These are phyloP conservation scores for Acomys russatus DNA, from an alignment of 2,797 vertebrate species.

Conservation along the genomic window DNA sequence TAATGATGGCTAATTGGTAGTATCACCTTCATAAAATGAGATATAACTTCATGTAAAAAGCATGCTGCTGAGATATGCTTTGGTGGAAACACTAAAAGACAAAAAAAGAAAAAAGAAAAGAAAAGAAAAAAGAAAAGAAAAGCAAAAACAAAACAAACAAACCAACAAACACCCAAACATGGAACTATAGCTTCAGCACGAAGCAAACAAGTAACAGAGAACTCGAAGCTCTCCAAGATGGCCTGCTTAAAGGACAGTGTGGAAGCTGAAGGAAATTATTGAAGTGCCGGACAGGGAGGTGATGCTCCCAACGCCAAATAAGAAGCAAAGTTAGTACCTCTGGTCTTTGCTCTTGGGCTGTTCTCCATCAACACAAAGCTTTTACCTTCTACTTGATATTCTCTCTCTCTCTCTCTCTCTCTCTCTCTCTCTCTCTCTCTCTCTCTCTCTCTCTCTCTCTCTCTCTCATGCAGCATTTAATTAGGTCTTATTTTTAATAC, in stretches of 20 bases:
- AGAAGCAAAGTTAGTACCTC: neutral
- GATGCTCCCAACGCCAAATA: neutral
- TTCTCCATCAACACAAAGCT: neutral
- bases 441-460: neutral
- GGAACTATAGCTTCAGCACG: neutral
- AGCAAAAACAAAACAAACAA: no score
- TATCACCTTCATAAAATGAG: constrained; percentile 20
- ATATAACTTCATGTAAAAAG: neutral
- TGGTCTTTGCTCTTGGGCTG: neutral
- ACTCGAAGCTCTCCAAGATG: neutral
- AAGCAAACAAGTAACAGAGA: neutral
- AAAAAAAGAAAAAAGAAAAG: neutral
- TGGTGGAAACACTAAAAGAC: neutral
- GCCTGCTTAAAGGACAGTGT: neutral
- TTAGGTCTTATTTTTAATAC: constrained; percentile 43
- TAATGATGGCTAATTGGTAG: neutral
- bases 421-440: constrained; percentile 37
- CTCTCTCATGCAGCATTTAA: neutral
- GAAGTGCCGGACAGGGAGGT: neutral
- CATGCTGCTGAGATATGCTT: neutral
- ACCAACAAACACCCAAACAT: neutral
- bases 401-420: constrained; percentile 40
- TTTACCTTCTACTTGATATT: neutral
- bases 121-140: no score
- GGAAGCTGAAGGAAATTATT: neutral